Evolutionary conservation across 37 sponge, comb jelly and placozoan genomes (phyloP).

Genomic region (Halichondria panicea): DNA sequence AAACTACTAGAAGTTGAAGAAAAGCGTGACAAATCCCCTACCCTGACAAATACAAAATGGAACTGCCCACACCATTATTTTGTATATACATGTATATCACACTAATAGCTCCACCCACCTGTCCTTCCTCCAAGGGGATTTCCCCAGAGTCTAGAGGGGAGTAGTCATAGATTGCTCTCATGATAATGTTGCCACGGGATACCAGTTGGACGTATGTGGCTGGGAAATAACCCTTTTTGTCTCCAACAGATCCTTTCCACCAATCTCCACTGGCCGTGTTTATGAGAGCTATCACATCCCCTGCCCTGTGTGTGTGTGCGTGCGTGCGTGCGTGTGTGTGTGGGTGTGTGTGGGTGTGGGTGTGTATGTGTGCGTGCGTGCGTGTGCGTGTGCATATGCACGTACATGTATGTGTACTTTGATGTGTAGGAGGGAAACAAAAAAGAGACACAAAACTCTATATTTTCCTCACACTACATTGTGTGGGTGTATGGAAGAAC

Average conservation of each 20-base stretch:
- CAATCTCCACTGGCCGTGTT: constrained; percentile 51
- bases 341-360: too few species aligned
- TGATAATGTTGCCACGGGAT: constrained; percentile 43
- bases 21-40: too few species aligned
- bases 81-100: too few species aligned
- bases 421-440: too few species aligned
- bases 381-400: too few species aligned
- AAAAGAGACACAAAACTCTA: too few species aligned
- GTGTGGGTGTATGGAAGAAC: not conserved
- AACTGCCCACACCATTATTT: too few species aligned
- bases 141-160: constrained; percentile 29
- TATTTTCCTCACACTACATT: not conserved
- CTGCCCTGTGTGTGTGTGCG: constrained; percentile 52
- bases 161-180: constrained; percentile 59
- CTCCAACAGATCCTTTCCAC: constrained; percentile 62
- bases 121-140: constrained; percentile 57
- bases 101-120: constrained; percentile 62
- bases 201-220: constrained; percentile 59
- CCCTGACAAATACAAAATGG: too few species aligned
- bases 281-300: constrained; percentile 59
- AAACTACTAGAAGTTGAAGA: too few species aligned
- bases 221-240: constrained; percentile 62
- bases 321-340: too few species aligned
- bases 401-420: too few species aligned
- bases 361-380: too few species aligned